Base-by-base conservation (phyloP, 2,888 invertebrate genomes). In the Microctonus hyperodae region DNA sequence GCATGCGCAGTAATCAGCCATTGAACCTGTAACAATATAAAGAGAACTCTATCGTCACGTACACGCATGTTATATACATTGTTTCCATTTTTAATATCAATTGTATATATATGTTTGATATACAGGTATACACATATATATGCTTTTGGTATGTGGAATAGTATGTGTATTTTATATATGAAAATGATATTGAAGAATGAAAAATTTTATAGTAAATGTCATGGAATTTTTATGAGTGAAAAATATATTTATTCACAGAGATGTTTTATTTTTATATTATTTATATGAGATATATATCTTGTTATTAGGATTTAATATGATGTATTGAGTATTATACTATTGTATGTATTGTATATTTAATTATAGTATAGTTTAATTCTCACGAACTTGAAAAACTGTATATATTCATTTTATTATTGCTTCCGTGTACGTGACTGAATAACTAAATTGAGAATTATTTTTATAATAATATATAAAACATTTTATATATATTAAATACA, bases 1-100 rank as follows among this genome's bases (percentile, higher is more conserved):
- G 76, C 76, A 76, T 73, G 79, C 78, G 79, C 68, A 10, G n/a
- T 48, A 58, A 44, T 40, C 40, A 75, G 74, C 76, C 75, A 74
- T 76, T 77, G 78, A 78, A 78, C 77, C 74, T 75, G 72, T 58
- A 73, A 70, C 67, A 70, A 72, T 58, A 65, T 61, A 37, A 37
- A 5, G 37, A 37, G 28, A 9, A 10, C n/a, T n/a, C 20, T 58
- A 23, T 23, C 37, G 28, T 11, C 23, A 22, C 40, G 48, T 61
- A 11, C 35, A 51, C 28, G 28, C 28, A 23, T 22, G 13, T 20
- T 16, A 23, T 16, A 11, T 23, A 48, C 22, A 48, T 25, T 51
- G 51, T 61, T 33, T 33, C 40, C 11, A 11, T 40, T 11, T 40
- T 40, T 13, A 13, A 11, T 40, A 40, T 40, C 6, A 11, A 40